phyloP scores from a whole-genome alignment of 92 coral and sea anemone genomes.

The Zoanthus gigantus region DNA sequence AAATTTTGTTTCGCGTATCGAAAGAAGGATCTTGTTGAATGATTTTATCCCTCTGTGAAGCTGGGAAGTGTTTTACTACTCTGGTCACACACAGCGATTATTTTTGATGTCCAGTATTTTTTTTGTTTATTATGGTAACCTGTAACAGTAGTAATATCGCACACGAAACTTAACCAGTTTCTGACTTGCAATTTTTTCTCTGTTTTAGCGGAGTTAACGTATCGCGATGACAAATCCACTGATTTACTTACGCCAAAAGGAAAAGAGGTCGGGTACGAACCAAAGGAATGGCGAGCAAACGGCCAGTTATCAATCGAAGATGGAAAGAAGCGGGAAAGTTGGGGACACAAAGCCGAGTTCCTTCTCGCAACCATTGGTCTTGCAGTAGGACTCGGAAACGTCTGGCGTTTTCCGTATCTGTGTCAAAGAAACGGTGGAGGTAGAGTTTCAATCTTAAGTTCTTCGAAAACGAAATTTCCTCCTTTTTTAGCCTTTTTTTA shows the following conservation, averaged over 20 bases:
- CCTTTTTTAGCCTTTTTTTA: not conserved
- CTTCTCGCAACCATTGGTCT: slow-evolving; percentile 88
- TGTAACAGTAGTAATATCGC: not conserved
- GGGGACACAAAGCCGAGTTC: slow-evolving; percentile 93
- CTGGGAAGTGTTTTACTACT: not conserved
- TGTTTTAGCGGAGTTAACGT: slow-evolving; percentile 43
- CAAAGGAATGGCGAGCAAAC: slow-evolving; percentile 61
- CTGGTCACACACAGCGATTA: not conserved
- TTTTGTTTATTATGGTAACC: not conserved
- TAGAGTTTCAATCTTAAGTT: slow-evolving; percentile 21
- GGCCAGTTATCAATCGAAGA: slow-evolving; percentile 52
- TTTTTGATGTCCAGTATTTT: not conserved
- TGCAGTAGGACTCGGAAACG: slow-evolving; percentile 90
- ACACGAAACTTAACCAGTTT: not conserved
- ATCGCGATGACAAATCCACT: slow-evolving; percentile 85
- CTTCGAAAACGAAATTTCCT: not conserved
- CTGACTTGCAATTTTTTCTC: not conserved
- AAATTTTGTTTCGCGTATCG: not conserved
- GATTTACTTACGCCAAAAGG: slow-evolving; percentile 74
- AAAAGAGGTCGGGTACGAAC: slow-evolving; percentile 55
- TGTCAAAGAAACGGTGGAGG: slow-evolving; percentile 95
- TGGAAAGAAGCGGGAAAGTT: slow-evolving; percentile 69
- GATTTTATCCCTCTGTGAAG: not conserved
- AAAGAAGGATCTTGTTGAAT: not conserved
- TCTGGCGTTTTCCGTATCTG: slow-evolving; percentile 91